Base-by-base conservation (phyloP, 1,140 invertebrate species). In the Linepithema humile region DNA sequence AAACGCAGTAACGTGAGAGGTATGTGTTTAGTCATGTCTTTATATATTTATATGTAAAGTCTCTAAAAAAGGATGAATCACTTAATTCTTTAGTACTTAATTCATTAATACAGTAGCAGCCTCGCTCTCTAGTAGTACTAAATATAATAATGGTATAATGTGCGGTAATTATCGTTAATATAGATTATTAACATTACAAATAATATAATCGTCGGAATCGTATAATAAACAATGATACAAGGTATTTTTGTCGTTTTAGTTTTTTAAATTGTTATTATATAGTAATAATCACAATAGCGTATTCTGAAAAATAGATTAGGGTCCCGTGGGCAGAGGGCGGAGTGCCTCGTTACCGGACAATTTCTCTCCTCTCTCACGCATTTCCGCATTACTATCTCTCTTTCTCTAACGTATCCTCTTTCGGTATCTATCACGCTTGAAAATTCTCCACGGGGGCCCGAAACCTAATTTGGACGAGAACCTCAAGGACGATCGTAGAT, bases 281-380 rank as follows among this genome's bases (percentile, higher is more conserved):
- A 92, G 91, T 93, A 93, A 93, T 94, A 94, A 94, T 94, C 93
- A 94, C 93, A 93, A 94, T 94, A 94, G 93, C 93, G 92, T 94
- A 94, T 94, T 94, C 93, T 94, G 94, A 94, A 94, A 94, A 94
- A 94, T 94, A 94, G 94, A 94, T 94, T 82, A 93, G 93, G 93
- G 90, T 91, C 91, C 92, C 92, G 88, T 90, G 89, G 91, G 93
- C 93, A 94, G 93, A 92, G 90, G 86, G 89, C 92, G 90, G 90
- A 93, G 89, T 85, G 85, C 75, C 70, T 88, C 85, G 53, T 85
- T 75, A 77, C 59, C 45, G 32, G 59, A 83, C 82, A 75, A 82
- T 26, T 65, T 82, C 67, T 59, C 40, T 29, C 45, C 69, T 29
- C 32, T 57, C 43, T 29, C n/a, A n/a, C n/a, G 35, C 83, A 64